These are phyloP conservation scores for Procambarus clarkii DNA, from an alignment of 1,140 invertebrate species.

Conservation along the genomic window DNA sequence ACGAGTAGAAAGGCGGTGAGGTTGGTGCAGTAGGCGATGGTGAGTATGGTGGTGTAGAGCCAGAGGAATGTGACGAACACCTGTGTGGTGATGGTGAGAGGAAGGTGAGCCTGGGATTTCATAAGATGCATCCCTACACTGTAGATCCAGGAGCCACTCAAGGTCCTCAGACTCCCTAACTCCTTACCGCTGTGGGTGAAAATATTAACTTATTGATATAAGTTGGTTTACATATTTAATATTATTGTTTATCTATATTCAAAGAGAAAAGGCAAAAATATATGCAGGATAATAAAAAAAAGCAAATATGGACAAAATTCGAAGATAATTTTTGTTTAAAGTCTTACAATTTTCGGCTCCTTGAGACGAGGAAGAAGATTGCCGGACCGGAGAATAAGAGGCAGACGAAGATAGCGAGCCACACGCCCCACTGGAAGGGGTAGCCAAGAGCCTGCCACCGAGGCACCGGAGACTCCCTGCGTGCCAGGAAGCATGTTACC, in stretches of 20 bases:
- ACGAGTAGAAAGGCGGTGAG: slow-evolving; percentile 52
- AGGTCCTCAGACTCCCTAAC: not conserved
- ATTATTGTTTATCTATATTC: too few relatives aligned
- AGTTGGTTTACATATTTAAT: too few relatives aligned
- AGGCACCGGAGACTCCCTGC: slow-evolving; percentile 7
- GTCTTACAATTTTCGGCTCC: not conserved
- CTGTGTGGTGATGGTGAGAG: not conserved
- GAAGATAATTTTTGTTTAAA: not conserved
- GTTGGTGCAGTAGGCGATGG: slow-evolving; percentile 53
- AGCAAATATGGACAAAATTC: not conserved
- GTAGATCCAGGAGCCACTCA: not conserved
- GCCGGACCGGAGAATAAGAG: not conserved
- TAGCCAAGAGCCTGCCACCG: slow-evolving; percentile 29
- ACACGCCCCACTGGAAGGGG: slow-evolving; percentile 20
- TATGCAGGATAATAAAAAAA: too few relatives aligned
- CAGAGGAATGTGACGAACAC: slow-evolving; percentile 31
- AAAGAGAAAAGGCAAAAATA: too few relatives aligned
- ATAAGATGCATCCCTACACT: slow-evolving; percentile 26
- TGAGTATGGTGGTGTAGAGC: slow-evolving; percentile 39
- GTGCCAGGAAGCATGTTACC: slow-evolving; percentile 29
- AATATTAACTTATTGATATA: too few relatives aligned
- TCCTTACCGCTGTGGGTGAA: not conserved
- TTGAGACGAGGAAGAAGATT: not conserved
- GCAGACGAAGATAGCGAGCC: slow-evolving; percentile 25
- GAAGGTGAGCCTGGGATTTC: slow-evolving; percentile 1